Evolutionary conservation across 2,888 invertebrate genomes (phyloP).

Genomic region (Dermolepida albohirtum): DNA sequence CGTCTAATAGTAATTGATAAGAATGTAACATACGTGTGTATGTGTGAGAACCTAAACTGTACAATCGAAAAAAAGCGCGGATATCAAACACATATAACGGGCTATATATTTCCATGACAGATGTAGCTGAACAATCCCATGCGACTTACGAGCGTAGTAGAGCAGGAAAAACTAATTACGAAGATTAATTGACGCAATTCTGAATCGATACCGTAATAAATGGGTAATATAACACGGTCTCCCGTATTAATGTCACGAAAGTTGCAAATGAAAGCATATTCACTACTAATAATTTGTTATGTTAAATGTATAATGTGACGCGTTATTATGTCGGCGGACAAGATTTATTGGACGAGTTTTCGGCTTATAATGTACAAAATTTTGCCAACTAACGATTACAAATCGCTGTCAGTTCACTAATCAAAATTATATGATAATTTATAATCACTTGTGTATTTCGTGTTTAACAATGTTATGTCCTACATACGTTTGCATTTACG

Average conservation of each 20-base stretch:
- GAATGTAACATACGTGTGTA: too few relatives aligned
- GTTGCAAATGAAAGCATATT: conserved; percentile 40
- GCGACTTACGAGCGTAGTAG: conserved; percentile 60
- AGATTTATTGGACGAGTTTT: conserved; percentile 29
- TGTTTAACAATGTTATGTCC: too few relatives aligned
- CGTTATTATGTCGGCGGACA: conserved; percentile 31
- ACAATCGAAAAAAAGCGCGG: not conserved
- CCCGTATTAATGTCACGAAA: conserved; percentile 36
- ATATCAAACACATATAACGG: conserved; percentile 9
- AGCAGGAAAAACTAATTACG: conserved; percentile 62
- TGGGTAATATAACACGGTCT: conserved; percentile 39
- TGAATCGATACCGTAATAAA: conserved; percentile 47
- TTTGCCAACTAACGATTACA: conserved; percentile 11
- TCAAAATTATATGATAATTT: conserved; percentile 22
- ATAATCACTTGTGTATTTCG: conserved; percentile 5
- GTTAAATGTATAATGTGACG: conserved; percentile 40
- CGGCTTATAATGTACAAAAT: conserved; percentile 18
- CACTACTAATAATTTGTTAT: conserved; percentile 40
- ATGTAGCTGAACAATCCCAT: conserved; percentile 61
- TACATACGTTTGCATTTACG: conserved; percentile 1
- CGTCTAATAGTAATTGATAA: too few relatives aligned
- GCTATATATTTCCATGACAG: conserved; percentile 60
- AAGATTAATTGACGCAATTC: conserved; percentile 41
- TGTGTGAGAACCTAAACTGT: too few relatives aligned
- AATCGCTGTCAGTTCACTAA: conserved; percentile 13